These are phyloP conservation scores for Girardinus metallicus DNA, from an alignment of 2,797 vertebrate genomes.

Conservation along the genomic window DNA sequence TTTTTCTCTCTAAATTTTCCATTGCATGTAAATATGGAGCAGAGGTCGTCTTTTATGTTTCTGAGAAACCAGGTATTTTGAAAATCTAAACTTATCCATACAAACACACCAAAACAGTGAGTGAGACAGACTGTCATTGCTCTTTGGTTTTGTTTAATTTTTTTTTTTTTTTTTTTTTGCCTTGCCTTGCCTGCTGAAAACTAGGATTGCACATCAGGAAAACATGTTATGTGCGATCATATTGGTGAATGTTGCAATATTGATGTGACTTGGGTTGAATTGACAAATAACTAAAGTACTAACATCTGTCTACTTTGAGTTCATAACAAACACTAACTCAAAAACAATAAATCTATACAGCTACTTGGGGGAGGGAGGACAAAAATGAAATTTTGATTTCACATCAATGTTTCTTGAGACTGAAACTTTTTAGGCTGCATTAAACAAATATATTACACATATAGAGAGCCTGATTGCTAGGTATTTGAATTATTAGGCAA, in stretches of 20 bases:
- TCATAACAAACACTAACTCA: background rate
- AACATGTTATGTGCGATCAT: background rate
- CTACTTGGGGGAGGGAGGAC: background rate
- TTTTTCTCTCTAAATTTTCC: constrained; percentile 53
- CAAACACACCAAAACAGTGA: background rate
- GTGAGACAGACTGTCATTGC: background rate
- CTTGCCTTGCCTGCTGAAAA: background rate
- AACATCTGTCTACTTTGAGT: background rate
- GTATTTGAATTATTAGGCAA: background rate
- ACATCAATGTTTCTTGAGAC: background rate
- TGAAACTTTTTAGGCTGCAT: background rate
- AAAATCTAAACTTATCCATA: background rate
- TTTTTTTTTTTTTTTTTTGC: background rate
- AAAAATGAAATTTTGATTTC: background rate
- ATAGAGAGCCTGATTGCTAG: background rate
- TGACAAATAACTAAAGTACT: background rate
- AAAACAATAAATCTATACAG: background rate
- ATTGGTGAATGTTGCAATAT: background rate
- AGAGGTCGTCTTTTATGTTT: constrained; percentile 34
- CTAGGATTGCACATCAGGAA: background rate
- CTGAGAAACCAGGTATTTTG: constrained; percentile 8
- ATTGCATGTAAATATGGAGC: constrained; percentile 53
- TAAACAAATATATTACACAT: background rate
- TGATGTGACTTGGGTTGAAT: background rate
- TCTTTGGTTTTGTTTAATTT: background rate